A percentile compares a stretch with the other conserved stretches of the same genome.
These are phyloP conservation scores for Hippopotamus amphibius DNA, from an alignment of 2,113 vertebrate genomes.

Conservation along the genomic window DNA sequence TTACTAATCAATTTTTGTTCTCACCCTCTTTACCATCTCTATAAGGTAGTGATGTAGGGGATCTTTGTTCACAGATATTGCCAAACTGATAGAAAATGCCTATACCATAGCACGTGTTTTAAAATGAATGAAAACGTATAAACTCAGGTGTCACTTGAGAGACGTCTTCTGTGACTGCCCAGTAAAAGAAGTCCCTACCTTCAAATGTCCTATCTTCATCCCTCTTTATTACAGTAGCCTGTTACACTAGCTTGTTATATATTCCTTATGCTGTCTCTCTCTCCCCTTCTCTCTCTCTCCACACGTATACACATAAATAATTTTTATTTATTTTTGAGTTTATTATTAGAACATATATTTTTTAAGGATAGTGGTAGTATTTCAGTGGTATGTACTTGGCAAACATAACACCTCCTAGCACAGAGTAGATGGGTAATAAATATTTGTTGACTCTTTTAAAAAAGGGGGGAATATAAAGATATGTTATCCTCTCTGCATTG, in stretches of 20 bases:
- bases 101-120: background rate
- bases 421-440: background rate
- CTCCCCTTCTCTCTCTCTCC: background rate
- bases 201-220: background rate
- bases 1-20: background rate
- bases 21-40: background rate
- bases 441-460: conserved; percentile 11
- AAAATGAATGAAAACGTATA: background rate
- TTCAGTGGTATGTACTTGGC: background rate
- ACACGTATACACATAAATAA: background rate
- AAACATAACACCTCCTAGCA: background rate
- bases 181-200: background rate
- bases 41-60: background rate
- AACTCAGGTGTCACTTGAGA: background rate
- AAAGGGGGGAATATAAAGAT: background rate
- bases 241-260: background rate
- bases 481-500: background rate
- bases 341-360: background rate
- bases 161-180: background rate
- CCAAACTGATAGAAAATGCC: background rate
- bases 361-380: background rate
- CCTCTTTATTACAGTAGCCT: background rate
- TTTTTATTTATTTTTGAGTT: conserved; percentile 6
- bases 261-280: background rate
- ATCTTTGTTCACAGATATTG: background rate